Conservation (phyloP, 2,797 vertebrate genomes). For the Gymnocypris eckloni region DNA sequence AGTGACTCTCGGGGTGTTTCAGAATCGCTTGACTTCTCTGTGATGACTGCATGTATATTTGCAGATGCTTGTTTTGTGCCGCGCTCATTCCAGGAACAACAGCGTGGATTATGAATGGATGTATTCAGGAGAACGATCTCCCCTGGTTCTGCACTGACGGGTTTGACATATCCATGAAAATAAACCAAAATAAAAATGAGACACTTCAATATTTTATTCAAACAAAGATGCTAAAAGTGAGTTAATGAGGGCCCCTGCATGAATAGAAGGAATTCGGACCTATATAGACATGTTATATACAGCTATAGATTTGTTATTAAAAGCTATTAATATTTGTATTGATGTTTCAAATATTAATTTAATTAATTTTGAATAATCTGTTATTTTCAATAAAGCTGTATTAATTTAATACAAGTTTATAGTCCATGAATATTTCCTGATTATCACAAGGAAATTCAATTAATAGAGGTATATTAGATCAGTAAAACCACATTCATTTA, state of each 20-base stretch:
- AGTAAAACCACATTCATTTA: neutral
- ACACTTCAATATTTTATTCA: neutral
- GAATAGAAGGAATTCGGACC: neutral
- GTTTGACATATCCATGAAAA: slow-evolving; percentile 25
- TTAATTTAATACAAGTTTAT: neutral
- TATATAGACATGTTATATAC: neutral
- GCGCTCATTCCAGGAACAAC: neutral
- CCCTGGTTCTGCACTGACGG: slow-evolving; percentile 11
- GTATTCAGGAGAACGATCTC: slow-evolving; percentile 19
- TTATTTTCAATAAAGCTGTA: neutral
- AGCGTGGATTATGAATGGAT: neutral
- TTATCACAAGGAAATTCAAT: neutral
- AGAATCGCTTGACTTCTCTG: neutral
- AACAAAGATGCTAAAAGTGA: neutral
- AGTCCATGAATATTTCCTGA: neutral
- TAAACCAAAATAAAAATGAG: neutral
- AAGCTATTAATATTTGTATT: neutral
- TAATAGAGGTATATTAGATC: neutral
- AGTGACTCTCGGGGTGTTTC: slow-evolving; percentile 1
- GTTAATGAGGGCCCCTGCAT: neutral
- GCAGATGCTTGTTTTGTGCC: slow-evolving; percentile 15
- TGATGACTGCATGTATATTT: slow-evolving; percentile 25
- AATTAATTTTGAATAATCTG: neutral
- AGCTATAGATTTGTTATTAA: neutral
- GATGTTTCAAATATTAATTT: neutral